A percentile compares a stretch with the other conserved stretches of the same genome.
phyloP scores from a whole-genome alignment of 2,888 invertebrate species.

The Xestia xanthographa region DNA sequence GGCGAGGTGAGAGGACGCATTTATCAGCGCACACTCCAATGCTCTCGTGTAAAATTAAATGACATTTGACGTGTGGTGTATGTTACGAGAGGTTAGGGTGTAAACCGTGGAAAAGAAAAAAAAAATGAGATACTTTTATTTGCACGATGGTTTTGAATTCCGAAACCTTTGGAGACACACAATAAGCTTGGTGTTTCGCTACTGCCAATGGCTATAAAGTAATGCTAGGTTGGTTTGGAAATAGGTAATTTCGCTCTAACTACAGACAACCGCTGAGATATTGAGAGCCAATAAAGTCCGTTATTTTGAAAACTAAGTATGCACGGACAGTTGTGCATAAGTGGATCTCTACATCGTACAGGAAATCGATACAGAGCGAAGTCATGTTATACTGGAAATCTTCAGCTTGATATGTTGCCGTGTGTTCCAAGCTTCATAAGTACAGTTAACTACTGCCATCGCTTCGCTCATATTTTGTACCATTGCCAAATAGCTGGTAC shows the following conservation, averaged over 20 bases:
- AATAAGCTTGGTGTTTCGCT: too few species aligned
- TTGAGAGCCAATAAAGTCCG: neutral
- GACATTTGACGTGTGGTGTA: slow-evolving; percentile 79
- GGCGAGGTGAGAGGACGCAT: slow-evolving; percentile 80
- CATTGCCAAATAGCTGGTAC: slow-evolving; percentile 72
- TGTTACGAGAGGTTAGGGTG: slow-evolving; percentile 31
- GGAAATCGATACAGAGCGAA: too few species aligned
- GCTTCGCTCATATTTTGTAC: slow-evolving; percentile 59
- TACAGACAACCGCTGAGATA: neutral
- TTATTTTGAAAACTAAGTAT: neutral
- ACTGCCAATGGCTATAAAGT: neutral
- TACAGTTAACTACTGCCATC: neutral
- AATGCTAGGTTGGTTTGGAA: too few species aligned
- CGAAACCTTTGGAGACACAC: too few species aligned
- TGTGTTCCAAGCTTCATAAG: neutral
- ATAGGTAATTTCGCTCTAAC: neutral
- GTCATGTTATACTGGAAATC: neutral
- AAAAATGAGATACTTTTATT: too few species aligned
- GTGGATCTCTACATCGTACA: neutral
- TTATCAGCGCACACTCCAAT: slow-evolving; percentile 87
- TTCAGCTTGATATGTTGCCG: neutral
- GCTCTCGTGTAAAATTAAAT: slow-evolving; percentile 87
- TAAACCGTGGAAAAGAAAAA: neutral
- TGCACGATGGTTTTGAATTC: too few species aligned
- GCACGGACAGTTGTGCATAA: too few species aligned